These are phyloP conservation scores for Zaprionus bogoriensis DNA, from an alignment of 2,888 invertebrate species.

Conservation along the genomic window DNA sequence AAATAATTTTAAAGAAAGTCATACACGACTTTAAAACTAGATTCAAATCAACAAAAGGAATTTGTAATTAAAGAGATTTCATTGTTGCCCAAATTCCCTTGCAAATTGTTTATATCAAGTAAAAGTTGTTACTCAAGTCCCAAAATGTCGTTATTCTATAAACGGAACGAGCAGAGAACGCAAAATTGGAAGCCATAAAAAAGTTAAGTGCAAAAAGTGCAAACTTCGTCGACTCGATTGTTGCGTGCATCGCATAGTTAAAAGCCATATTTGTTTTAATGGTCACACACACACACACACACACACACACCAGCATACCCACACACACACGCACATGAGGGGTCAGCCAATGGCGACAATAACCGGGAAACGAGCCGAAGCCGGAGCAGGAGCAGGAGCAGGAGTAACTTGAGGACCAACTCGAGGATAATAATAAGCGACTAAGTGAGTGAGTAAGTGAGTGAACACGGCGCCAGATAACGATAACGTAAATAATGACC, in stretches of 20 bases:
- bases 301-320: background rate
- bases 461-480: constrained; percentile 59
- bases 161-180: background rate
- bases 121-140: background rate
- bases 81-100: background rate
- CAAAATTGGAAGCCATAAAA: constrained; percentile 40
- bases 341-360: constrained; percentile 43
- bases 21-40: too few relatives aligned
- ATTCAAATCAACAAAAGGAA: background rate
- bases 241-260: constrained; percentile 63
- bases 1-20: too few relatives aligned
- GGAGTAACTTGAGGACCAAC: too few relatives aligned
- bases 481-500: constrained; percentile 78
- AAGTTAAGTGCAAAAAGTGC: constrained; percentile 38
- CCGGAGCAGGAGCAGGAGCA: constrained; percentile 11
- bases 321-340: background rate
- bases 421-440: constrained; percentile 67
- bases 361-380: too few relatives aligned
- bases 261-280: constrained; percentile 62
- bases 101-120: background rate
- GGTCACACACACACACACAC: constrained; percentile 24
- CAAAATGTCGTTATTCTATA: background rate
- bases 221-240: constrained; percentile 33
- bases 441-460: constrained; percentile 62
- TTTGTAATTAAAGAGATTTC: background rate